Conservation (phyloP, 2,113 vertebrate genomes). For the Prionailurus bengalensis region DNA sequence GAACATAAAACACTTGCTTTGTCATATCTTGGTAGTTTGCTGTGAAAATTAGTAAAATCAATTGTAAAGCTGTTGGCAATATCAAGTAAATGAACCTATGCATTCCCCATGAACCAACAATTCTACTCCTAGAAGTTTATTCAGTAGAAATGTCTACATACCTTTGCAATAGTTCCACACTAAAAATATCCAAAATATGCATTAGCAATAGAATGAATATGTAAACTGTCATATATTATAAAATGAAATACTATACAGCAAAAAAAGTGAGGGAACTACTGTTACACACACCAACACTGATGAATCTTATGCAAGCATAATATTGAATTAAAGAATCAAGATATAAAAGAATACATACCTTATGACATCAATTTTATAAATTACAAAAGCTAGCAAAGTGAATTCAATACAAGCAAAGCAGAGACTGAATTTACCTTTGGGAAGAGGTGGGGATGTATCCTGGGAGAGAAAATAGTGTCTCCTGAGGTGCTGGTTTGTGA, state of each 20-base stretch:
- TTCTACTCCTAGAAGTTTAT: neutral
- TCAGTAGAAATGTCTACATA: neutral
- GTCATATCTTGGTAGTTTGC: neutral
- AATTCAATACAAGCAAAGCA: neutral
- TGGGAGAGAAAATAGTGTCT: neutral
- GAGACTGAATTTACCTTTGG: neutral
- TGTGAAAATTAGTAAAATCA: neutral
- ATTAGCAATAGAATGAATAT: neutral
- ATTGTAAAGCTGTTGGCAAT: neutral
- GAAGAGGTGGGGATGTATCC: accelerated
- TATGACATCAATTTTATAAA: neutral
- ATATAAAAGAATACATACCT: neutral
- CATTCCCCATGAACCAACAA: neutral
- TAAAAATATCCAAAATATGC: neutral
- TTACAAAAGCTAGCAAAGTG: neutral
- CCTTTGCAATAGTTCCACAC: neutral
- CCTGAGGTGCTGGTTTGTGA: neutral
- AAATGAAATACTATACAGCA: neutral
- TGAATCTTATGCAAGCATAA: neutral
- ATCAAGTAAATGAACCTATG: neutral
- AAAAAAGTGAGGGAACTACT: neutral
- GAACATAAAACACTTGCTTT: neutral
- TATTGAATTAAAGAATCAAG: neutral
- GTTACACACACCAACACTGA: neutral
- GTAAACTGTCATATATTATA: neutral